A percentile compares a stretch with the other conserved stretches of the same genome.
phyloP scores from a whole-genome alignment of 2,113 vertebrate genomes.

The Cephalophus harveyi region DNA sequence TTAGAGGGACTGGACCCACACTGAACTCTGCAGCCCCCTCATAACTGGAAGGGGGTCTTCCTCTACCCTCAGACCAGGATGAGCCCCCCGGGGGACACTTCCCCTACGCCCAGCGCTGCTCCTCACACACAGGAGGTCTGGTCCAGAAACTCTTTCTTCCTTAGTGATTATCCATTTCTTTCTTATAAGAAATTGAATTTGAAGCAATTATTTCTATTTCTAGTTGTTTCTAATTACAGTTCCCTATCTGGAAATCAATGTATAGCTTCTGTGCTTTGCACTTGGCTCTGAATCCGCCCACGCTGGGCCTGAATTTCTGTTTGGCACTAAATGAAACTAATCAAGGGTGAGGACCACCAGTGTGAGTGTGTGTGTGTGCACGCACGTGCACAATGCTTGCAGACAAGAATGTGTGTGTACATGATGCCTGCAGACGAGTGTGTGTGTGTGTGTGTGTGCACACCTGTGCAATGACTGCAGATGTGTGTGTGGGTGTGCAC shows the following conservation, averaged over 20 bases:
- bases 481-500: too few species aligned
- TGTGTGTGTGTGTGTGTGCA: too few species aligned
- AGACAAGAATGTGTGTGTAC: not conserved
- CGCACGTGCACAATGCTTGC: not conserved
- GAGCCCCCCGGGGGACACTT: accelerated
- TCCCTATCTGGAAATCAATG: not conserved
- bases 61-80: accelerated
- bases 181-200: not conserved
- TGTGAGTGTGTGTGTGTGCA: too few species aligned
- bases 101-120: accelerated
- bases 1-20: not conserved
- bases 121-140: accelerated
- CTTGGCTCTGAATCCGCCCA: not conserved
- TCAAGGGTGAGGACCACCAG: not conserved
- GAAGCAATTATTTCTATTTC: not conserved
- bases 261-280: not conserved
- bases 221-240: not conserved
- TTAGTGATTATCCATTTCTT: not conserved
- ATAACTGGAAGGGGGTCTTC: accelerated
- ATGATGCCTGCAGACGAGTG: too few species aligned
- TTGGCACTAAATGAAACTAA: not conserved
- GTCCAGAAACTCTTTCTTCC: not conserved
- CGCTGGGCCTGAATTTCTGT: accelerated
- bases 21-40: not conserved
- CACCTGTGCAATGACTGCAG: too few species aligned